phyloP scores from a whole-genome alignment of 2,888 invertebrate species.

The Lasioglossum oenotherae region DNA sequence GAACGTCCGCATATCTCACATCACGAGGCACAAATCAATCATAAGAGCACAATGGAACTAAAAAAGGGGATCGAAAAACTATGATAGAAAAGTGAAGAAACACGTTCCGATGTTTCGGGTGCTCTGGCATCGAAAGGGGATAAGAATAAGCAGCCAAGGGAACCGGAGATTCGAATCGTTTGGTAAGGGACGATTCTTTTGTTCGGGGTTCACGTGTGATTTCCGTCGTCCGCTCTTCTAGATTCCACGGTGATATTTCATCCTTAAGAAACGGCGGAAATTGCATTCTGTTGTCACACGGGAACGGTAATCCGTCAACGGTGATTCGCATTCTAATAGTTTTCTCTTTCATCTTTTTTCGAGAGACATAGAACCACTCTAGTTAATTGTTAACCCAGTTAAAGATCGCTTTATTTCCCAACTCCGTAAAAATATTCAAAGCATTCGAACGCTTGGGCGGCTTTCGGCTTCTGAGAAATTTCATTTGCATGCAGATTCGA shows the following conservation, averaged over 20 bases:
- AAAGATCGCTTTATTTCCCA: background rate
- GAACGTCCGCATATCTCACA: background rate
- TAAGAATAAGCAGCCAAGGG: background rate
- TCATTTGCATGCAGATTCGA: slow-evolving; percentile 53
- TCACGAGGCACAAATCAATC: background rate
- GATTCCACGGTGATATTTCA: slow-evolving; percentile 12
- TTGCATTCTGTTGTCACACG: background rate
- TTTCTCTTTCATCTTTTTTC: background rate
- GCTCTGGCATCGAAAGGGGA: background rate
- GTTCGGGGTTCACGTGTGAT: slow-evolving; percentile 20
- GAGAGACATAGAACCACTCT: too few species aligned
- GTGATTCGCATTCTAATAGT: slow-evolving; percentile 22
- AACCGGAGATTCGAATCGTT: slow-evolving; percentile 10
- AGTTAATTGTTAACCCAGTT: slow-evolving; percentile 21
- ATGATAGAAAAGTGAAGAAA: background rate
- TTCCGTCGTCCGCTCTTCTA: background rate
- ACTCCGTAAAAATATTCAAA: background rate
- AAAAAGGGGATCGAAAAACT: background rate
- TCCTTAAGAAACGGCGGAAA: background rate
- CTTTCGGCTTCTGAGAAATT: slow-evolving; percentile 43
- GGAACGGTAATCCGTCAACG: slow-evolving; percentile 38
- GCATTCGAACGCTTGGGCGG: slow-evolving; percentile 10
- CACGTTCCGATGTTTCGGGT: background rate
- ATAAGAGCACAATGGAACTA: background rate
- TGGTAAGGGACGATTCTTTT: background rate